phyloP scores from a whole-genome alignment of 2,888 invertebrate species.

The Pristionchus exspectatus region DNA sequence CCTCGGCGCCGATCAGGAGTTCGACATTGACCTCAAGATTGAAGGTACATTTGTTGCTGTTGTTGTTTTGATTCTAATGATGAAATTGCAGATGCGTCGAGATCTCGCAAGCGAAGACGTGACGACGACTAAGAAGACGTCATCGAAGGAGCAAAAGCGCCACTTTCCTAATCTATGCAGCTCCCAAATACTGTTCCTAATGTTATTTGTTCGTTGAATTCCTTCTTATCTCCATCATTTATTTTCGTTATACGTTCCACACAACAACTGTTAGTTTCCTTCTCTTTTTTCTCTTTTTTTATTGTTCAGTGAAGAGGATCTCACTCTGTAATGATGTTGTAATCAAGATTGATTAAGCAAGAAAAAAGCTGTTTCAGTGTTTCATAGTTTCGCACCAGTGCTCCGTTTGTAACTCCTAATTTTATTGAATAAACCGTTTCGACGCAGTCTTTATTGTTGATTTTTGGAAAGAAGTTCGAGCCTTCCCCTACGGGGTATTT shows the following conservation, averaged over 20 bases:
- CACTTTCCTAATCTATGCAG: neutral
- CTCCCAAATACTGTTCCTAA: neutral
- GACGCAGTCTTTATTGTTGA: neutral
- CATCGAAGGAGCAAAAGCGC: neutral
- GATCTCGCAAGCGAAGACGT: conserved; percentile 55
- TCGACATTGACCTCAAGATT: conserved; percentile 86
- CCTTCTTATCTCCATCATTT: conserved; percentile 81
- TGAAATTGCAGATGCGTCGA: conserved; percentile 51
- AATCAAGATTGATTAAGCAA: neutral
- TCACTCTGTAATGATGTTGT: neutral
- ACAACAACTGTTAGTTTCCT: neutral
- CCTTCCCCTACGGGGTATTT: neutral
- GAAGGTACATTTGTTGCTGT: conserved; percentile 55
- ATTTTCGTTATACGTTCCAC: neutral
- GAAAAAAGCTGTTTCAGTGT: neutral
- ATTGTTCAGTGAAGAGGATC: neutral
- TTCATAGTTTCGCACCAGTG: neutral
- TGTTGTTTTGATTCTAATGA: neutral
- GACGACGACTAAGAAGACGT: conserved; percentile 37
- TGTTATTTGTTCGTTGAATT: conserved; percentile 31
- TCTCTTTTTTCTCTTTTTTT: too few species aligned
- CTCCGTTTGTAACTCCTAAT: neutral
- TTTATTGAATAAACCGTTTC: neutral
- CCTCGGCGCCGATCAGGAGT: conserved; percentile 99
- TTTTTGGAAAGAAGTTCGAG: neutral